These are phyloP conservation scores for Drosophila conformis DNA, from an alignment of 2,888 invertebrate species.

Conservation along the genomic window DNA sequence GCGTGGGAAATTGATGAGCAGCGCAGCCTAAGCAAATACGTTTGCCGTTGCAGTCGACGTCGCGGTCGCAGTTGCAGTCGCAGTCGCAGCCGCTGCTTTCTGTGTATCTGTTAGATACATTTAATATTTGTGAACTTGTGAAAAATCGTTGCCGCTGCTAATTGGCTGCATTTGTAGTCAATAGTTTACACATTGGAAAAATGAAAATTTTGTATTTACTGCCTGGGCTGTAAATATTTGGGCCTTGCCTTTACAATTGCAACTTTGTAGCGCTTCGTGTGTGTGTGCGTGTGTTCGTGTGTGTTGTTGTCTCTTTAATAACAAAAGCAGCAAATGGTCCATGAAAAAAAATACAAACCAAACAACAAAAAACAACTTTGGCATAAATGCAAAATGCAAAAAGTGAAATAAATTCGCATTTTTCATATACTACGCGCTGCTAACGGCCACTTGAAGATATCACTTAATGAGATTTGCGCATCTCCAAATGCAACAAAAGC, in stretches of 20 bases:
- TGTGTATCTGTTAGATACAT: slow-evolving; percentile 56
- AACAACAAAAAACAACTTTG: slow-evolving; percentile 20
- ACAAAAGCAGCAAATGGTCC: slow-evolving; percentile 76
- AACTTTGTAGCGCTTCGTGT: slow-evolving; percentile 35
- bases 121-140: slow-evolving; percentile 72
- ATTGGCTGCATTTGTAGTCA: slow-evolving; percentile 74
- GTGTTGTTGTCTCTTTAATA: slow-evolving; percentile 53
- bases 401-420: slow-evolving; percentile 53
- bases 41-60: slow-evolving; percentile 15
- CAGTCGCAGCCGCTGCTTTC: slow-evolving; percentile 11
- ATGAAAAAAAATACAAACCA: slow-evolving; percentile 31
- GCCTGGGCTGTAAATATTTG: slow-evolving; percentile 67
- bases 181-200: slow-evolving; percentile 64
- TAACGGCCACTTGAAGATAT: slow-evolving; percentile 82
- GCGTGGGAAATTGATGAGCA: slow-evolving; percentile 69
- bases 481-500: slow-evolving; percentile 72
- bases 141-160: slow-evolving; percentile 73
- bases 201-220: slow-evolving; percentile 39
- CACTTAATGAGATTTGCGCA: slow-evolving; percentile 84
- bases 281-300: not conserved
- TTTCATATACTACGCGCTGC: slow-evolving; percentile 63
- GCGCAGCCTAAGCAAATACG: slow-evolving; percentile 66
- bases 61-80: slow-evolving; percentile 14
- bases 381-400: slow-evolving; percentile 26
- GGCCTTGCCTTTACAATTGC: slow-evolving; percentile 34